Percentiles rank a stretch among this genome's conserved stretches.
These are phyloP conservation scores for Luidia sarsii DNA, from an alignment of 53 echinoderm and acorn worm species.

Conservation along the genomic window DNA sequence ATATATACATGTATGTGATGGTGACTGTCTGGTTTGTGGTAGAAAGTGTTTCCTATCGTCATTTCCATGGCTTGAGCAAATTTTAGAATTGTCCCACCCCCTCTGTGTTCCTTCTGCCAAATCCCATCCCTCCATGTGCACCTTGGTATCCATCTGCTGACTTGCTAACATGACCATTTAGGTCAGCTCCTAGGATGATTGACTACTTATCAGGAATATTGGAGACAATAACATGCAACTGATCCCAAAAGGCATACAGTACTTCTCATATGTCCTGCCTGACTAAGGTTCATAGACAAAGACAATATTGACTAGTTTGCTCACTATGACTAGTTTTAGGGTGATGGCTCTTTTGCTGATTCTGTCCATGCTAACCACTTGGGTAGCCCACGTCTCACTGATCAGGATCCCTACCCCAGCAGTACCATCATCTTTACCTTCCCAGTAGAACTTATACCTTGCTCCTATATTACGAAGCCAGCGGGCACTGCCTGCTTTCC, in stretches of 20 bases:
- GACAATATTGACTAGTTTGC: background rate
- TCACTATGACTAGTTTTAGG: background rate
- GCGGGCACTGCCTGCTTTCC: conserved; percentile 33
- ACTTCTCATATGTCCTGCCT: background rate
- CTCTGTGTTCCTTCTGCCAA: conserved; percentile 15
- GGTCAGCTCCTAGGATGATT: background rate
- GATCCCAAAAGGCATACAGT: conserved; percentile 18
- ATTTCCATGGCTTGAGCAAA: conserved; percentile 21
- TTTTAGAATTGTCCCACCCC: conserved; percentile 29
- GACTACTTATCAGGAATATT: background rate
- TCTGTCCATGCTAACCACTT: background rate
- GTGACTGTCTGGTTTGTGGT: too few relatives aligned
- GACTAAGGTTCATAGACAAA: conserved; percentile 4
- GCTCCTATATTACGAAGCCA: background rate
- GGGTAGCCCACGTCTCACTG: background rate
- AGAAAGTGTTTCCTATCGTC: conserved; percentile 11
- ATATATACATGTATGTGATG: too few relatives aligned
- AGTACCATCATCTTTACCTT: conserved; percentile 17
- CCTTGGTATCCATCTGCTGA: background rate
- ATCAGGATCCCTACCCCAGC: conserved; percentile 22
- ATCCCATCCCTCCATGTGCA: conserved; percentile 33
- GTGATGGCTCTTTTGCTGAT: background rate
- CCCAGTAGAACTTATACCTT: conserved; percentile 38
- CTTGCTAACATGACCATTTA: background rate
- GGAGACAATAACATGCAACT: conserved; percentile 1